Conservation (phyloP, 2,888 invertebrate genomes). For the Xestia ashworthii region DNA sequence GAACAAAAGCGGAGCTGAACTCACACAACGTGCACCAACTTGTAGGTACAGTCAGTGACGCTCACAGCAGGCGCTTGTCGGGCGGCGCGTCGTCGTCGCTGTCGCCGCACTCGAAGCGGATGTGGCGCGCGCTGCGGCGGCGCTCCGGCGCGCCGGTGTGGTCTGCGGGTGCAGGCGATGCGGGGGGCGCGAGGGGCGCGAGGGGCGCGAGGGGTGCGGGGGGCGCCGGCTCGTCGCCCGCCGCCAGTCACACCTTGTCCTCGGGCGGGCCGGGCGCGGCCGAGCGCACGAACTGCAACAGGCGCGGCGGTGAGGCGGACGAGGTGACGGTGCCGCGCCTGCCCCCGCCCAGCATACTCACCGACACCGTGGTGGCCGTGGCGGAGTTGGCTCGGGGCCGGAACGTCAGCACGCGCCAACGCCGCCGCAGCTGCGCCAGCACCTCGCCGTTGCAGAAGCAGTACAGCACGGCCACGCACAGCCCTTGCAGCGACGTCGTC, state of each 20-base stretch:
- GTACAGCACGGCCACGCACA: conserved; percentile 97
- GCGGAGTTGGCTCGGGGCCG: conserved; percentile 95
- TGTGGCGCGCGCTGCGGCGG: conserved; percentile 76
- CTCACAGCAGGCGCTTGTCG: conserved; percentile 79
- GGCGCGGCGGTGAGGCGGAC: conserved; percentile 59
- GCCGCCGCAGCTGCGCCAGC: conserved; percentile 95
- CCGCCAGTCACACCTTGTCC: conserved; percentile 96
- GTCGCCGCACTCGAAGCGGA: conserved; percentile 86
- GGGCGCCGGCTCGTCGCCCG: conserved; percentile 75
- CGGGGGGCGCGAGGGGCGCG: conserved; percentile 92
- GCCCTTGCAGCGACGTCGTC: conserved; percentile 97
- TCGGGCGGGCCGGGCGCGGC: conserved; percentile 92
- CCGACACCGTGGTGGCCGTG: conserved; percentile 97
- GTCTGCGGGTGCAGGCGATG: conserved; percentile 27
- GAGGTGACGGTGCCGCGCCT: conserved; percentile 31
- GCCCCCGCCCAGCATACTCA: conserved; percentile 87
- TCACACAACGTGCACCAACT: conserved; percentile 24
- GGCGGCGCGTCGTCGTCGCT: conserved; percentile 86
- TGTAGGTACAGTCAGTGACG: conserved; percentile 15
- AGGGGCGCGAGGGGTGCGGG: conserved; percentile 55
- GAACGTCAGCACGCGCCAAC: conserved; percentile 96
- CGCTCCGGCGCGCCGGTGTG: conserved; percentile 50
- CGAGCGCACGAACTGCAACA: conserved; percentile 95
- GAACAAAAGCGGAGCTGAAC: not conserved
- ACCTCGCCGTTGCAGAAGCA: conserved; percentile 99